Percentiles rank a stretch among this genome's conserved stretches.
Conservation (phyloP, 2,113 vertebrate species). For the Pterocles burchelli region DNA sequence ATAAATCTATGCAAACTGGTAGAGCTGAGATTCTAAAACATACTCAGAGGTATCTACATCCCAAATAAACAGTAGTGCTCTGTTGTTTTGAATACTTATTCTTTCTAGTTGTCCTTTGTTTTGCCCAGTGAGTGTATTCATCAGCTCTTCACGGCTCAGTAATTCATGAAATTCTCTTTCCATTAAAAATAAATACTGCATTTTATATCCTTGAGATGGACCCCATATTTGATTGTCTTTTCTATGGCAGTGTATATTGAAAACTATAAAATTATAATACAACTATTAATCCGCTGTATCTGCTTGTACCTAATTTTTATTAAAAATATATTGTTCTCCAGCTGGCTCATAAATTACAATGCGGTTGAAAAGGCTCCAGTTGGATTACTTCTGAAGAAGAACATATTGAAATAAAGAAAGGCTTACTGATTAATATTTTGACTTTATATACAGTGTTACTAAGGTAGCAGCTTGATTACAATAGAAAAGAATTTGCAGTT, state of each 20-base stretch:
- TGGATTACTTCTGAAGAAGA: slow-evolving; percentile 46
- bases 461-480: slow-evolving; percentile 8
- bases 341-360: slow-evolving; percentile 67
- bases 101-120: slow-evolving; percentile 29
- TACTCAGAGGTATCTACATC: background rate
- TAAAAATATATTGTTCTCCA: slow-evolving; percentile 74
- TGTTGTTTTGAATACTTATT: background rate
- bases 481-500: slow-evolving; percentile 7
- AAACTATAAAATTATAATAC: slow-evolving; percentile 81
- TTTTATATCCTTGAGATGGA: slow-evolving; percentile 75
- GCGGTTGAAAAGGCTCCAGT: slow-evolving; percentile 12
- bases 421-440: slow-evolving; percentile 49
- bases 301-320: slow-evolving; percentile 81
- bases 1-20: background rate
- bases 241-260: slow-evolving; percentile 43
- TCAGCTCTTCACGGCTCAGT: slow-evolving; percentile 65
- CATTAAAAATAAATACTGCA: slow-evolving; percentile 82
- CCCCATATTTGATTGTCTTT: slow-evolving; percentile 71
- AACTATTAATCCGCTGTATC: slow-evolving; percentile 80
- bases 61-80: background rate
- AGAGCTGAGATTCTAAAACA: background rate
- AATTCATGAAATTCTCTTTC: slow-evolving; percentile 76
- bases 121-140: slow-evolving; percentile 11
- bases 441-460: background rate
- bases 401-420: slow-evolving; percentile 22